phyloP scores from a whole-genome alignment of 2,797 vertebrate species.

The Acomys russatus region DNA sequence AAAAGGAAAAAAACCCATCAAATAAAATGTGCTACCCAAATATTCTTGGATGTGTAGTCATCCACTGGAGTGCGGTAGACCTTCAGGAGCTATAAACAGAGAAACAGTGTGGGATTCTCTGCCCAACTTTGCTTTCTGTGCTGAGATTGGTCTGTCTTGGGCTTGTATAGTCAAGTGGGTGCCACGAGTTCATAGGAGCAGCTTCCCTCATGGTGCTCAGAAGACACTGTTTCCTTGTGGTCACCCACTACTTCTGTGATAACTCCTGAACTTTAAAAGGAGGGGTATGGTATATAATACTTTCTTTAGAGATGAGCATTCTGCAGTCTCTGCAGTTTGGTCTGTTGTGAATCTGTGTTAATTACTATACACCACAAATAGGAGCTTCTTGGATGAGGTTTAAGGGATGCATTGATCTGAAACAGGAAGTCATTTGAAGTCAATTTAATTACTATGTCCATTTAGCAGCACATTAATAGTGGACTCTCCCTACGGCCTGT shows the following conservation, averaged over 20 bases:
- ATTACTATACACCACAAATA: background rate
- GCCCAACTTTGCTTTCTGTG: background rate
- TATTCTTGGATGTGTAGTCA: background rate
- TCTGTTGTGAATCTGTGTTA: background rate
- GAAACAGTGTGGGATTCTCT: background rate
- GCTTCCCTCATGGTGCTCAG: background rate
- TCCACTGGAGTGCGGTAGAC: background rate
- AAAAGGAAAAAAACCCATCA: background rate
- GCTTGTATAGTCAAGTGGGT: background rate
- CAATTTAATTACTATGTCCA: background rate
- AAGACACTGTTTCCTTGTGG: background rate
- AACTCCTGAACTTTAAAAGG: background rate
- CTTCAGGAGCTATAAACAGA: background rate
- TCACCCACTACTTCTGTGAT: background rate
- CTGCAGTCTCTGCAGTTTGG: background rate
- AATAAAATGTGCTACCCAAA: background rate
- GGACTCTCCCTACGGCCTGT: background rate
- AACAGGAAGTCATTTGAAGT: background rate
- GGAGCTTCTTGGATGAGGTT: background rate
- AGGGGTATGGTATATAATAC: background rate
- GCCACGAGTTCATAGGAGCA: background rate
- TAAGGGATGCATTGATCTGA: background rate
- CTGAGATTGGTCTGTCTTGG: background rate
- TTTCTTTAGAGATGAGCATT: background rate
- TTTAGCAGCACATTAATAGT: background rate